Evolutionary conservation across 2,113 vertebrate species (phyloP).

Genomic region (Noturus placidus): DNA sequence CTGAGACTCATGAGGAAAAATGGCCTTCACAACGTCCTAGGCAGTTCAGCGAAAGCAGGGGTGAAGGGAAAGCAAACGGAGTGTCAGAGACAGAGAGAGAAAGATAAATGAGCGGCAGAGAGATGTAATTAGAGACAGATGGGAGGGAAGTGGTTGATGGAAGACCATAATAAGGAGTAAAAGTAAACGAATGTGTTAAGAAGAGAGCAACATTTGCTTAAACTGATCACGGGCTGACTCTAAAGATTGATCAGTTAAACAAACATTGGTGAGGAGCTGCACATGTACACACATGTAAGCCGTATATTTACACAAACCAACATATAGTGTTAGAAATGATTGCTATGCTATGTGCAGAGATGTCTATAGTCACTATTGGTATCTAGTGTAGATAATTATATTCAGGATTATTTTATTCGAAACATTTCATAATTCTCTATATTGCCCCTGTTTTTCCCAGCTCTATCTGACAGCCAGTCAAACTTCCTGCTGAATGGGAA

Average conservation of each 20-base stretch:
- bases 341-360: not conserved
- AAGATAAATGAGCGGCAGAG: slow-evolving; percentile 72
- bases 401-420: not conserved
- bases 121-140: slow-evolving; percentile 75
- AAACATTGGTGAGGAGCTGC: not conserved
- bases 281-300: slow-evolving; percentile 10
- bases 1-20: slow-evolving; percentile 50
- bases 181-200: slow-evolving; percentile 31
- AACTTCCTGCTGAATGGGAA: slow-evolving; percentile 94
- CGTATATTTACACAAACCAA: not conserved
- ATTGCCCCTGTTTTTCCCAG: slow-evolving; percentile 65
- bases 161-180: slow-evolving; percentile 62
- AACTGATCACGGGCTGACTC: slow-evolving; percentile 5
- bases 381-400: not conserved
- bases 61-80: slow-evolving; percentile 66
- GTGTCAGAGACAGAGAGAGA: slow-evolving; percentile 60
- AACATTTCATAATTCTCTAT: slow-evolving; percentile 25
- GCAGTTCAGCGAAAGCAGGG: slow-evolving; percentile 37
- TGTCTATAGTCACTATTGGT: not conserved
- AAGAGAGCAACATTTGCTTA: slow-evolving; percentile 14
- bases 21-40: slow-evolving; percentile 48
- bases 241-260: not conserved
- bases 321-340: slow-evolving; percentile 15
- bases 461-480: slow-evolving; percentile 86
- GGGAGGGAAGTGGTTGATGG: slow-evolving; percentile 63